Percentiles rank a stretch among this genome's conserved stretches.
Evolutionary conservation across 2,113 vertebrate genomes (phyloP).

Genomic region (Nesospiza acunhae): DNA sequence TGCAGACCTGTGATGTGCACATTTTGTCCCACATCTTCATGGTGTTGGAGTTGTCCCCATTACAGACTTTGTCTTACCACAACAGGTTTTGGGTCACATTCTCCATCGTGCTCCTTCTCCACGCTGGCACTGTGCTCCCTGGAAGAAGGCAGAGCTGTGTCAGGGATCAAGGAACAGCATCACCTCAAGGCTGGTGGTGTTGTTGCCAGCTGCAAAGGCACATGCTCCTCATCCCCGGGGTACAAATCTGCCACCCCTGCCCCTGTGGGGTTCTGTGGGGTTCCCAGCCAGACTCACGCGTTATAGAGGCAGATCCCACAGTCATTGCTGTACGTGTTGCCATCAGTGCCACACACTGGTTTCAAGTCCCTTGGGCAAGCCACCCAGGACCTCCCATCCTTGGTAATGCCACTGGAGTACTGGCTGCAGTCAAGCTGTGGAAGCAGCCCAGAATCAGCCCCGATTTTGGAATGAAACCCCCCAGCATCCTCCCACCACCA

Average conservation of each 20-base stretch:
- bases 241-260: background rate
- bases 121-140: background rate
- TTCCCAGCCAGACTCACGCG: background rate
- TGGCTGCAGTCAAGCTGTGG: conserved; percentile 29
- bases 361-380: background rate
- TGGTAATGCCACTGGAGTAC: accelerated
- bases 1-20: background rate
- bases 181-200: accelerated
- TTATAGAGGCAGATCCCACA: conserved; percentile 48
- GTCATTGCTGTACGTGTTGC: background rate
- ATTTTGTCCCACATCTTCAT: background rate
- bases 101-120: conserved; percentile 14
- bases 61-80: background rate
- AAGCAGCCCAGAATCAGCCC: background rate
- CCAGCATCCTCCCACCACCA: background rate
- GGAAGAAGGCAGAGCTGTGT: background rate
- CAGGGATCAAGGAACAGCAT: background rate
- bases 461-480: accelerated
- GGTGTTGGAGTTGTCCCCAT: background rate
- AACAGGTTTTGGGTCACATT: background rate
- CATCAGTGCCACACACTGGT: conserved; percentile 19
- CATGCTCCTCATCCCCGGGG: background rate
- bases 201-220: background rate
- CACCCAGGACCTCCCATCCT: background rate
- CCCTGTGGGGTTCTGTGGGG: too few species aligned